These are phyloP conservation scores for Podocnemis expansa DNA, from an alignment of 2,113 vertebrate genomes.

Conservation along the genomic window DNA sequence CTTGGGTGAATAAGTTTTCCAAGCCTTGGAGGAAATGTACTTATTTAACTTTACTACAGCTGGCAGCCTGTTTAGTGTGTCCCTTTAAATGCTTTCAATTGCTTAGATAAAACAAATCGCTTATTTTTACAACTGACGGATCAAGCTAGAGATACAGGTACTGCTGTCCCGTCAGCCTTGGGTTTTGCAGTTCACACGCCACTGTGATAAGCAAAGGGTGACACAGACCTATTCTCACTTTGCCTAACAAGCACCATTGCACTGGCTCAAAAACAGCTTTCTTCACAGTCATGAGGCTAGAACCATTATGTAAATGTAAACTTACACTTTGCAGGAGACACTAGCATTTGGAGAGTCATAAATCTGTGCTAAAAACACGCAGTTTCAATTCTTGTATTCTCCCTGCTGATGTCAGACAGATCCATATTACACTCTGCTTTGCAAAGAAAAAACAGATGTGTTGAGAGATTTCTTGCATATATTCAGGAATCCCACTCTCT, in stretches of 20 bases:
- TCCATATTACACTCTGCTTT: background rate
- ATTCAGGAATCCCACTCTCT: background rate
- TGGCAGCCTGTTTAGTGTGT: background rate
- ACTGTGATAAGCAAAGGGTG: background rate
- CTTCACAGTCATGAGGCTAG: background rate
- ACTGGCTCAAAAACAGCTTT: background rate
- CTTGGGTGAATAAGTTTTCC: background rate
- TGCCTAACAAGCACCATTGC: background rate
- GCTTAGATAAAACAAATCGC: background rate
- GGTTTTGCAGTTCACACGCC: background rate
- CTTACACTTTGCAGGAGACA: background rate
- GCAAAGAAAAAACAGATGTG: background rate
- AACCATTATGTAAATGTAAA: background rate
- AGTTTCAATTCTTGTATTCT: background rate
- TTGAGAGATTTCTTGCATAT: background rate
- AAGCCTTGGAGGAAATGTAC: background rate
- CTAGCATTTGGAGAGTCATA: background rate
- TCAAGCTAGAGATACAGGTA: background rate
- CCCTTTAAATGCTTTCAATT: background rate
- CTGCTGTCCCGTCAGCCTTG: background rate
- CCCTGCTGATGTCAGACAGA: background rate
- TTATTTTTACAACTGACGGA: background rate
- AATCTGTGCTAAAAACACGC: background rate
- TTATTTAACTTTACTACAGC: background rate
- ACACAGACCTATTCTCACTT: accelerated